Conservation (phyloP, 2,113 vertebrate genomes). For the Peromyscus leucopus region DNA sequence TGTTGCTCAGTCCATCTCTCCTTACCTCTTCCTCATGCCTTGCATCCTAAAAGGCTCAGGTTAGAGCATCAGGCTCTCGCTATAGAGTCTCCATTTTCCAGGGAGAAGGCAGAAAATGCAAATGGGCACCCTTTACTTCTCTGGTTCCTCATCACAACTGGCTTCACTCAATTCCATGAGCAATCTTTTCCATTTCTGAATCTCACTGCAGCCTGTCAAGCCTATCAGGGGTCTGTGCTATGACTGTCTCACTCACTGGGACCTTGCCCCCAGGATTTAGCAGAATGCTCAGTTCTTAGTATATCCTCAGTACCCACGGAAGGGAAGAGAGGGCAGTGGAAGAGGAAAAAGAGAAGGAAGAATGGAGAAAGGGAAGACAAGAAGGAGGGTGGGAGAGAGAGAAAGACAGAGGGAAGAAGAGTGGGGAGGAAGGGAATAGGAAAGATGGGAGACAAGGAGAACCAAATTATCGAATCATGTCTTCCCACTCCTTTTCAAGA, state of each 20-base stretch:
- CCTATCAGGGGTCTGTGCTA: not conserved
- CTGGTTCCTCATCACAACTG: not conserved
- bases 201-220: not conserved
- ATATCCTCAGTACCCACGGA: not conserved
- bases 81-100: not conserved
- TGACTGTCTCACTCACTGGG: not conserved
- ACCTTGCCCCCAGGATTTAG: not conserved
- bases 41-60: not conserved
- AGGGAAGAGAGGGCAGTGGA: not conserved
- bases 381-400: too few species aligned
- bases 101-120: not conserved
- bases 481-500: not conserved
- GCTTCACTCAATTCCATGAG: not conserved
- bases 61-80: not conserved
- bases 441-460: too few species aligned
- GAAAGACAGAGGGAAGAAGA: not conserved
- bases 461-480: not conserved
- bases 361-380: not conserved
- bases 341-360: not conserved
- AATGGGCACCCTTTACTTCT: rapidly evolving
- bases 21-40: not conserved
- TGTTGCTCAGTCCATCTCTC: not conserved
- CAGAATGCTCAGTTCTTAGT: not conserved
- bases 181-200: not conserved
- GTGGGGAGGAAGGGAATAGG: too few species aligned